Base-by-base conservation (phyloP, 2,113 vertebrate genomes). In the Podarcis cretensis region DNA sequence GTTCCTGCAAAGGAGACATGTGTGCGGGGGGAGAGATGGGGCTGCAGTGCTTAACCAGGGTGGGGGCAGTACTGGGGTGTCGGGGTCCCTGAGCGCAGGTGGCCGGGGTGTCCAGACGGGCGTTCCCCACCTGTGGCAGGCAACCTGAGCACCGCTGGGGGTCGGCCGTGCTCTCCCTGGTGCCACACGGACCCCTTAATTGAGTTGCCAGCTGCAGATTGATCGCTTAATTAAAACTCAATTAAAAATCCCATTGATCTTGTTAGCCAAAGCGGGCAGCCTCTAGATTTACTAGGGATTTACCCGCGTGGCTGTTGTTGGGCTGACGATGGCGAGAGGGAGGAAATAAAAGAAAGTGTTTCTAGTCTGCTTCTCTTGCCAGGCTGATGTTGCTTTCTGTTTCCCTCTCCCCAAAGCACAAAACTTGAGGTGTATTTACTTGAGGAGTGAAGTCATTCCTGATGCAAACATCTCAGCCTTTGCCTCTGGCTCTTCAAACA, bases 201-300 rank as follows among this genome's bases (percentile, higher is more conserved):
- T 94, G 93, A 95, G 94, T 95, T 93, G 87, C 91, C 40, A 92
- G 87, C 89, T 91, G 92, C 85, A 93, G 95, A 96, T 95, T 95
- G 95, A 96, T 96, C 91, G 92, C 95, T 96, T 95, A 96, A 96
- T 96, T 96, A 96, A 96, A 96, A 92, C 94, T 94, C 95, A 96
- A 95, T 96, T 96, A 96, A 95, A 93, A 95, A 93, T 68, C 89
- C 92, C 92, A 96, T 96, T 94, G 96, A 96, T 96, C 96, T 95
- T 82, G 89, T 95, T 94, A 95, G 92, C 89, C 84, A 83, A 91
- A 84, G 75, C 83, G 5, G 94, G 95, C 89, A 92, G 89, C 93
- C 83, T 66, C 43, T 3, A 89, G 92, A 85, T 94, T 94, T 93
- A 86, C 84, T 13, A 1, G n/a, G 90, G 92, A 95, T 95, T 95